Evolutionary conservation across 2,888 invertebrate genomes (phyloP).

Genomic region (Cyrtodaria siliqua): DNA sequence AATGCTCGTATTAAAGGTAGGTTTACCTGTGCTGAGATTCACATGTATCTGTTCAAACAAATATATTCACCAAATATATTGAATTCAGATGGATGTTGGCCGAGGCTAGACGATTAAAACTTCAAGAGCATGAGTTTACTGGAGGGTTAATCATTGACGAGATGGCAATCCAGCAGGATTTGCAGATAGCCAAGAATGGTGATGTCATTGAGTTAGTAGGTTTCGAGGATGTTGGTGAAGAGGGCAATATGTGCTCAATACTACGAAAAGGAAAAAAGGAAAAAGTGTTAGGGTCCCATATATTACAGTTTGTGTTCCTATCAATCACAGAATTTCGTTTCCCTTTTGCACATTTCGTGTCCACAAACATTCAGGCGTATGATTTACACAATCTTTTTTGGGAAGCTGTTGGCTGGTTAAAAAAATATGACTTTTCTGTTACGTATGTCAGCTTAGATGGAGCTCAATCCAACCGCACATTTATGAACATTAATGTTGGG

Average conservation of each 20-base stretch:
- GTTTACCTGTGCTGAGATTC: neutral
- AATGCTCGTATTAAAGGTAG: neutral
- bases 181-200: constrained; percentile 49
- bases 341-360: constrained; percentile 49
- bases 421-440: constrained; percentile 25
- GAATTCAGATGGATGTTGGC: too few species aligned
- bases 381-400: constrained; percentile 43
- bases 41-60: too few species aligned
- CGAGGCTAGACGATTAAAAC: too few species aligned
- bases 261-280: constrained; percentile 41
- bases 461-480: constrained; percentile 32
- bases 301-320: constrained; percentile 44
- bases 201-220: constrained; percentile 56
- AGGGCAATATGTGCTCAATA: constrained; percentile 35
- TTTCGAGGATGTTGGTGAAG: constrained; percentile 44
- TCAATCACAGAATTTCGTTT: constrained; percentile 57
- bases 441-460: constrained; percentile 41
- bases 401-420: constrained; percentile 33
- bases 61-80: constrained; percentile 46
- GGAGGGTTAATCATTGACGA: too few species aligned
- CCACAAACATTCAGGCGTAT: constrained; percentile 38
- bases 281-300: constrained; percentile 32
- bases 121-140: too few species aligned
- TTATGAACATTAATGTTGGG: constrained; percentile 35
- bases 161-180: too few species aligned